Base-by-base conservation (phyloP, 2,113 vertebrate genomes). In the Colistium nudipinnis region DNA sequence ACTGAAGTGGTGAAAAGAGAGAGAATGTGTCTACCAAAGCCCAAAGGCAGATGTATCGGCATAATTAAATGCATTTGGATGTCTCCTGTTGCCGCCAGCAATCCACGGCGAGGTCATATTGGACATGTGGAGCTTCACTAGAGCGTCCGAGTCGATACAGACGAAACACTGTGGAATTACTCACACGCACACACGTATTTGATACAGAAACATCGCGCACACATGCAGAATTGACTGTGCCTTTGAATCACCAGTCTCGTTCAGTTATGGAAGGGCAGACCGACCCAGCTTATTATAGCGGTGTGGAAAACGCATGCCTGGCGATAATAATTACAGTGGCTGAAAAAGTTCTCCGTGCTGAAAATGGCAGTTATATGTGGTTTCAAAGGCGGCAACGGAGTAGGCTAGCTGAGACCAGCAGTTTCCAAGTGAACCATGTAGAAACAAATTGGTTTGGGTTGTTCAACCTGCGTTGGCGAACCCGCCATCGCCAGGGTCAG, bases 21-120 rank as follows among this genome's bases (percentile, higher is more conserved):
- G 24, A 68, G 20, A 13, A 47, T 25, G 30, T n/a, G 57, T 0
- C 35, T 36, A 47, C 45, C 19, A 82, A 55, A 70, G n/a, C 20
- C 48, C 54, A 39, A 57, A 61, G n/a, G 43, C 60, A 80, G 52
- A 59, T 35, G 22, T 74, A 77, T 70, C 60, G 73, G 73, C 54
- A 27, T 48, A 48, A 56, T 54, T 70, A 77, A 73, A 66, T 43
- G 36, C 66, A 60, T 31, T 39, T 70, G 51, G 47, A 72, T 19
- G 67, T 56, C 19, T 59, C 38, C 7, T 72, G 22, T 39, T 53
- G 38, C 57, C 39, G 20, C 36, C 49, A 30, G 45, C 70, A 55
- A 57, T 62, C 48, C 52, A 31, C 45, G 31, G 35, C 74, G 77
- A 71, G 62, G 57, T 45, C 67, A 53, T 49, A 57, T 65, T 33